These are phyloP conservation scores for Elmis aenea DNA, from an alignment of 2,888 invertebrate species.

Conservation along the genomic window DNA sequence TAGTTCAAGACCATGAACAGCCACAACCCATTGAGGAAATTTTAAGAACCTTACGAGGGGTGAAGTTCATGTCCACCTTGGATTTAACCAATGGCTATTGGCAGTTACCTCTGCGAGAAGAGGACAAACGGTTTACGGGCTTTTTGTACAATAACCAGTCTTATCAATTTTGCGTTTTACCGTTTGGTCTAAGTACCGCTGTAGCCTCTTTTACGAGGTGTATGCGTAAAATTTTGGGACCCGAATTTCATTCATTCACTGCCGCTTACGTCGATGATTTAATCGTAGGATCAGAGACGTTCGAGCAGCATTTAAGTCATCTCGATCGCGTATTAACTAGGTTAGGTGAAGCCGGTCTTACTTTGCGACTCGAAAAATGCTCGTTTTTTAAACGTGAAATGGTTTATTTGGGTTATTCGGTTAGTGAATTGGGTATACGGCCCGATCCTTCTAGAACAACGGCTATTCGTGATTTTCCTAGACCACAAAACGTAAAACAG, in stretches of 20 bases:
- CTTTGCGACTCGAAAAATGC: conserved; percentile 1
- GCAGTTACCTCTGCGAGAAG: conserved; percentile 18
- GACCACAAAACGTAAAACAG: too few species aligned
- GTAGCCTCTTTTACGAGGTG: conserved; percentile 21
- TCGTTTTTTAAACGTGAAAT: too few species aligned
- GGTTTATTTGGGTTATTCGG: too few species aligned
- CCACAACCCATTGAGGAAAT: conserved; percentile 16
- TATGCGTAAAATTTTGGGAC: conserved; percentile 12
- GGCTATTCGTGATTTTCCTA: too few species aligned
- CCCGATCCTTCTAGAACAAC: too few species aligned
- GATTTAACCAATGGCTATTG: conserved; percentile 19
- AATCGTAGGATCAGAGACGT: conserved; percentile 1
- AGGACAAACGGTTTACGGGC: conserved; percentile 15
- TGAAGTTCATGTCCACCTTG: conserved; percentile 17
- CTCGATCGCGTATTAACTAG: not conserved
- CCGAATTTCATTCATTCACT: conserved; percentile 4
- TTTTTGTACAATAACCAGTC: conserved; percentile 21
- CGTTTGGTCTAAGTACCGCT: conserved; percentile 30
- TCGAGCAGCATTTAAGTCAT: conserved; percentile 1
- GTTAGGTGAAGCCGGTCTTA: not conserved
- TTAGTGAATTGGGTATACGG: too few species aligned
- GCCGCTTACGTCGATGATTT: conserved; percentile 9
- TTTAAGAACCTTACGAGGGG: conserved; percentile 10
- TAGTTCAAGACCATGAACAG: conserved; percentile 30
- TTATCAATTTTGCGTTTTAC: conserved; percentile 32